Evolutionary conservation across 1,140 invertebrate genomes (phyloP).

Genomic region (Drosophila bifasciata): DNA sequence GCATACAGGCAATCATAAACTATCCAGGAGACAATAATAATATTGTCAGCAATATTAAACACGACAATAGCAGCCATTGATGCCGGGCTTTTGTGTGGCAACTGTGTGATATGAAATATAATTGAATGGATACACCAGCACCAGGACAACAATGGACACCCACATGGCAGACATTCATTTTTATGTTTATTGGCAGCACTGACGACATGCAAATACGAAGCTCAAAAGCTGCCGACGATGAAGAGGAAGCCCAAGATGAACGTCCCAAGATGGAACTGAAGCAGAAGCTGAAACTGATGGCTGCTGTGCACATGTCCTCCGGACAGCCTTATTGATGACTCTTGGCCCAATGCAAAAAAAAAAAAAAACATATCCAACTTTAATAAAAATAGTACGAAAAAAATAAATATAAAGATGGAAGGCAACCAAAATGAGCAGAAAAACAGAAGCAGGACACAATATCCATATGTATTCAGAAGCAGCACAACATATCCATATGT

Average conservation of each 20-base stretch:
- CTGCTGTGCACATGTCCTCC: constrained; percentile 19
- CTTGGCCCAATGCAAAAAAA: constrained; percentile 40
- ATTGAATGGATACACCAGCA: constrained; percentile 39
- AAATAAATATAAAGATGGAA: constrained; percentile 7
- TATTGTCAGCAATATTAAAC: constrained; percentile 21
- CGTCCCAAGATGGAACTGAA: background rate
- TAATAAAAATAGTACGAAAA: constrained; percentile 8
- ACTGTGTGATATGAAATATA: constrained; percentile 52
- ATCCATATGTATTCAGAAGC: too few species aligned
- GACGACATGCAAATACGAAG: constrained; percentile 37
- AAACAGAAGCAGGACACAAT: background rate
- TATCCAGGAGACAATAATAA: background rate
- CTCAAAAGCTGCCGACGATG: constrained; percentile 16
- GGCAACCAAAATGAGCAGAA: background rate
- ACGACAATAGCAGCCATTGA: constrained; percentile 9
- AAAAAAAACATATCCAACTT: too few species aligned
- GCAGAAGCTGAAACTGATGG: background rate
- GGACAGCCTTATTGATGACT: constrained; percentile 51
- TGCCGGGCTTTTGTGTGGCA: constrained; percentile 32
- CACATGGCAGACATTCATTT: constrained; percentile 46
- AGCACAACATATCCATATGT: background rate
- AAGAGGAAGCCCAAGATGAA: background rate
- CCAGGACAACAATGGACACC: constrained; percentile 34
- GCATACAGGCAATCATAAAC: too few species aligned
- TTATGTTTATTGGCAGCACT: constrained; percentile 50